Evolutionary conservation across 2,888 invertebrate genomes (phyloP).

Genomic region (Embidobia sp.): DNA sequence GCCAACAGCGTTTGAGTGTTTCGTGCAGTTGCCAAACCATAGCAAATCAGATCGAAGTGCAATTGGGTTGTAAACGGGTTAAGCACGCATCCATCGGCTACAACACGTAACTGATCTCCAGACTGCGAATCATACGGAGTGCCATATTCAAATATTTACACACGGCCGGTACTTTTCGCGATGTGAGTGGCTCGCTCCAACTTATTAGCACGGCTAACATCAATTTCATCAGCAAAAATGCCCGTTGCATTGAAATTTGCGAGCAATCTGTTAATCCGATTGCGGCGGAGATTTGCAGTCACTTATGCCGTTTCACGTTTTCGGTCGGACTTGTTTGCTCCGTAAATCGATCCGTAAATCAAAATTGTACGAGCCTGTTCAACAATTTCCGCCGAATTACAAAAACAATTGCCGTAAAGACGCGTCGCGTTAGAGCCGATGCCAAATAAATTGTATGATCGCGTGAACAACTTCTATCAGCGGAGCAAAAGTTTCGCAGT

Average conservation of each 20-base stretch:
- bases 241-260: conserved; percentile 4
- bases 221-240: conserved; percentile 11
- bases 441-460: no score
- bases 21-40: conserved; percentile 26
- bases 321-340: conserved; percentile 24
- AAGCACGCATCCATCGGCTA: conserved; percentile 27
- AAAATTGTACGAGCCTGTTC: conserved; percentile 7
- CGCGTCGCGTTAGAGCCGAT: no score
- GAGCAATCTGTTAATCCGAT: conserved; percentile 25
- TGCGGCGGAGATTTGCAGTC: conserved; percentile 1
- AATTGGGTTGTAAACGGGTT: conserved; percentile 46
- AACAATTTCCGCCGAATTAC: conserved; percentile 13
- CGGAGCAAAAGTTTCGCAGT: no score
- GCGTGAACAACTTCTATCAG: no score
- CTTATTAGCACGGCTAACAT: background rate
- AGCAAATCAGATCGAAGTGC: conserved; percentile 38
- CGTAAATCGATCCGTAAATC: conserved; percentile 24
- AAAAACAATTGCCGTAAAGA: conserved; percentile 32
- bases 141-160: conserved; percentile 34
- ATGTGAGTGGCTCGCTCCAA: no score
- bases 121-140: conserved; percentile 8
- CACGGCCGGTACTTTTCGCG: background rate
- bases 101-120: conserved; percentile 20
- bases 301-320: conserved; percentile 27
- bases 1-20: conserved; percentile 8